Base-by-base conservation (phyloP, 2,888 invertebrate species). In the Euzophera pinguis region DNA sequence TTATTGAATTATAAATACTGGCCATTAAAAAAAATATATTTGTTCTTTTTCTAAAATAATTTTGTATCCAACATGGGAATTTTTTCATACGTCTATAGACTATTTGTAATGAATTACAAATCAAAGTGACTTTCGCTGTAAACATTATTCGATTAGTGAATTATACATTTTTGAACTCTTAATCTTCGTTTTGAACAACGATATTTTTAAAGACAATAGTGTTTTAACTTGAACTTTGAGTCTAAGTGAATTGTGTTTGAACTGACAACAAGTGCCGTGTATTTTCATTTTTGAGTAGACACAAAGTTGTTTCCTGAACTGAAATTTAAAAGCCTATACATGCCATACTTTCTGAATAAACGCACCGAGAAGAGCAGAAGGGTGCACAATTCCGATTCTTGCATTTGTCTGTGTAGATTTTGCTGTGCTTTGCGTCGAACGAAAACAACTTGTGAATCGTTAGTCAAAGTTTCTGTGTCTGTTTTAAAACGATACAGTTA, bases 401-500 rank as follows among this genome's bases (percentile, higher is more conserved):
- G 78, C 56, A 58, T 75, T 29, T 90, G 89, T 54, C 61, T 84
- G 48, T 90, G 90, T 60, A 68, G 81, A 13, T 80, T 74, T 57
- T 90, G 90, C 56, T 75, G 85, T 56, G 79, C 86, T 1, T 53
- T 87, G 0, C 61, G 89, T 29, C 73, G 84, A 45, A 77, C 79
- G 3, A 72, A 78, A 38, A 89, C 80, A 0, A 75, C 75, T 5
- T 81, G 85, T 49, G 87, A 85, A 22, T 83, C 89, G 0, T 60
- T 85, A 5, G 82, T 73, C 29, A 87, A 84, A 71, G 90, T 90
- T 0, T 75, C 85, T 0, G 81, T 81, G 0, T 67, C 75, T 37
- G 90, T 89, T 1, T 63, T 90, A 29, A 88, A 89, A 71, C 63
- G 84, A 65, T 90, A 90, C 69, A 89, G 82, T 65, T 90, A 78